phyloP scores from a whole-genome alignment of 1,140 invertebrate species.

The Euura saliciscinereae region DNA sequence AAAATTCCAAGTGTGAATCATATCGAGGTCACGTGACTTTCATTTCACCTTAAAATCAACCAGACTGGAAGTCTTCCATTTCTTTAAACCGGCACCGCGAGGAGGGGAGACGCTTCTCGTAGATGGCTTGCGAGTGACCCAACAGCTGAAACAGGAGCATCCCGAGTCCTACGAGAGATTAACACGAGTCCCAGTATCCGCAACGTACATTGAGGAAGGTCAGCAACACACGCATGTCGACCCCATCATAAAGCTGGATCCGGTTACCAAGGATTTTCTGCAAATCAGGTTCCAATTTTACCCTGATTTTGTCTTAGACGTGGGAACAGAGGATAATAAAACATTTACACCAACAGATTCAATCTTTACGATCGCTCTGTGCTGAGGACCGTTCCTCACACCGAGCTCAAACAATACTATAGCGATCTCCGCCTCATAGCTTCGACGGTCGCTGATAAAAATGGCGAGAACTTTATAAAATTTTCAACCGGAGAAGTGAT shows the following conservation, averaged over 20 bases:
- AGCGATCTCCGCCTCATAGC: slow-evolving; percentile 64
- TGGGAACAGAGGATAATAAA: neutral
- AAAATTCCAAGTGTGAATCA: no score
- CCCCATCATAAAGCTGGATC: slow-evolving; percentile 62
- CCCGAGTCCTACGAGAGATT: slow-evolving; percentile 66
- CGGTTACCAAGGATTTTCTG: slow-evolving; percentile 55
- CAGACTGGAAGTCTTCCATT: slow-evolving; percentile 74
- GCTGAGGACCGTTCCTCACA: slow-evolving; percentile 59
- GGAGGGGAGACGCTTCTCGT: slow-evolving; percentile 74
- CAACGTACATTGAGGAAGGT: slow-evolving; percentile 68
- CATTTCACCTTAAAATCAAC: slow-evolving; percentile 12
- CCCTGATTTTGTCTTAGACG: neutral
- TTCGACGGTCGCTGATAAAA: slow-evolving; percentile 58
- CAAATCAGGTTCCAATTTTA: slow-evolving; percentile 63
- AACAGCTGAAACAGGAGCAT: slow-evolving; percentile 58
- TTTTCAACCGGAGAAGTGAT: slow-evolving; percentile 70
- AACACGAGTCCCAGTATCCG: slow-evolving; percentile 61
- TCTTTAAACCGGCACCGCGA: slow-evolving; percentile 64
- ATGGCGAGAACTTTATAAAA: slow-evolving; percentile 65
- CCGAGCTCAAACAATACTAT: slow-evolving; percentile 67
- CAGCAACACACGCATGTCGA: slow-evolving; percentile 61
- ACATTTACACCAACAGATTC: slow-evolving; percentile 51
- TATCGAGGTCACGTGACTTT: no score
- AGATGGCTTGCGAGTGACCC: slow-evolving; percentile 72
- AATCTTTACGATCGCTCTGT: slow-evolving; percentile 74